Percentiles rank a stretch among this genome's conserved stretches.
Conservation (phyloP, 2,888 invertebrate genomes). For the Holacanthella duospinosa region DNA sequence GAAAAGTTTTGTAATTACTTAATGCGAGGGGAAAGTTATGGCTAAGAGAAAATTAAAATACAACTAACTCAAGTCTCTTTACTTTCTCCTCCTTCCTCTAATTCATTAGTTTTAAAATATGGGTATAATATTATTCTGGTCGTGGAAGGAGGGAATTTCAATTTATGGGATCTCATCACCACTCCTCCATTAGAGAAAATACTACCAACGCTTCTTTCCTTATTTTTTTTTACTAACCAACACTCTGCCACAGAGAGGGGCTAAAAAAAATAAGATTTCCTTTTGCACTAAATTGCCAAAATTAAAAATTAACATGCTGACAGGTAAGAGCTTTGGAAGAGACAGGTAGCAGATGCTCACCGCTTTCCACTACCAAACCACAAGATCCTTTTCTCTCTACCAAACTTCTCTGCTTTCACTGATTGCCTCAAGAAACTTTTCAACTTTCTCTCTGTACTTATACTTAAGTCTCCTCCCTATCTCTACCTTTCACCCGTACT, state of each 20-base stretch:
- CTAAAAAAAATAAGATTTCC: neutral
- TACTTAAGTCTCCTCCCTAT: neutral
- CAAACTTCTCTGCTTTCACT: neutral
- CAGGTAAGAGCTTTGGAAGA: neutral
- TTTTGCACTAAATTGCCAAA: neutral
- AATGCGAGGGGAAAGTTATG: conserved; percentile 9
- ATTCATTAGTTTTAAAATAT: conserved; percentile 12
- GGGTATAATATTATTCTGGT: neutral
- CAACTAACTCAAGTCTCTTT: neutral
- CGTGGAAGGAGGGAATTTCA: neutral
- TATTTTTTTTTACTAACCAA: no score
- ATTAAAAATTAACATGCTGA: conserved; percentile 6
- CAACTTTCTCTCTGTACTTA: neutral
- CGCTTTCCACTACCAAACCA: neutral
- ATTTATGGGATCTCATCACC: neutral
- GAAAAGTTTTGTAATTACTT: conserved; percentile 13
- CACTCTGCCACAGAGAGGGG: no score
- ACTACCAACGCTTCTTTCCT: neutral
- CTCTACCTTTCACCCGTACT: neutral
- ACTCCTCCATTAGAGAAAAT: neutral
- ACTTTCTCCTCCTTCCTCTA: neutral
- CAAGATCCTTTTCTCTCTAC: no score
- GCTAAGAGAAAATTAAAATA: neutral
- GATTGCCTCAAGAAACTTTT: neutral
- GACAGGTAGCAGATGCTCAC: conserved; percentile 3